A percentile compares a stretch with the other conserved stretches of the same genome.
Conservation (phyloP, 2,888 invertebrate species). For the Incurvaria masculella region DNA sequence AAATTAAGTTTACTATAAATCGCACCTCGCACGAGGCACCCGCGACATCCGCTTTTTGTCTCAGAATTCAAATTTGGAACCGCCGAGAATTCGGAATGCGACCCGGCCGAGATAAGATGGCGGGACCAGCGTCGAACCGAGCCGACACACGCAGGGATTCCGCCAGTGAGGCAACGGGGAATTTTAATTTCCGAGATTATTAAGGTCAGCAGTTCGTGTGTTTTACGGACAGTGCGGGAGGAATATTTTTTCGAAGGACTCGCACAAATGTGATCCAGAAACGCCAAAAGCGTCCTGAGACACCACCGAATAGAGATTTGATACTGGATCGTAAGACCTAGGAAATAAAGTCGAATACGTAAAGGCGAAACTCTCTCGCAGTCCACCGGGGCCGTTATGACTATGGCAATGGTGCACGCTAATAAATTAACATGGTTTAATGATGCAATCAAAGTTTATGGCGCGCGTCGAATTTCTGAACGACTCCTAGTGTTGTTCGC, state of each 20-base stretch:
- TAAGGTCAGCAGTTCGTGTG: neutral
- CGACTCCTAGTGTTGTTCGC: conserved; percentile 52
- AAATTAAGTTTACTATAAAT: no score
- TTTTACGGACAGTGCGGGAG: neutral
- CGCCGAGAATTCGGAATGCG: no score
- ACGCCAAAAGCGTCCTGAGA: neutral
- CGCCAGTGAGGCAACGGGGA: neutral
- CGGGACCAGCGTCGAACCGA: no score
- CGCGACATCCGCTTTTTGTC: no score
- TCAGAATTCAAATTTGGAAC: no score
- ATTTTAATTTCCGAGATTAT: neutral
- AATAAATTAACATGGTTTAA: conserved; percentile 56
- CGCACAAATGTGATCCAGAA: neutral
- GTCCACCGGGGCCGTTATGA: conserved; percentile 36
- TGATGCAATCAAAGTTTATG: conserved; percentile 58
- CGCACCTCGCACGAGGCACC: no score
- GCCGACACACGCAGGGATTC: neutral
- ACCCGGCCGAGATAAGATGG: no score
- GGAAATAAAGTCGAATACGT: neutral
- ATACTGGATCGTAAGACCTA: neutral
- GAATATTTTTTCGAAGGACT: neutral
- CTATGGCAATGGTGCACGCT: conserved; percentile 25
- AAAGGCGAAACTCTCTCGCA: neutral
- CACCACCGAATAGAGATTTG: neutral
- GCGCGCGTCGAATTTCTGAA: conserved; percentile 48